A percentile compares a stretch with the other conserved stretches of the same genome.
phyloP scores from a whole-genome alignment of 2,113 vertebrate genomes.

The Otocyon megalotis region DNA sequence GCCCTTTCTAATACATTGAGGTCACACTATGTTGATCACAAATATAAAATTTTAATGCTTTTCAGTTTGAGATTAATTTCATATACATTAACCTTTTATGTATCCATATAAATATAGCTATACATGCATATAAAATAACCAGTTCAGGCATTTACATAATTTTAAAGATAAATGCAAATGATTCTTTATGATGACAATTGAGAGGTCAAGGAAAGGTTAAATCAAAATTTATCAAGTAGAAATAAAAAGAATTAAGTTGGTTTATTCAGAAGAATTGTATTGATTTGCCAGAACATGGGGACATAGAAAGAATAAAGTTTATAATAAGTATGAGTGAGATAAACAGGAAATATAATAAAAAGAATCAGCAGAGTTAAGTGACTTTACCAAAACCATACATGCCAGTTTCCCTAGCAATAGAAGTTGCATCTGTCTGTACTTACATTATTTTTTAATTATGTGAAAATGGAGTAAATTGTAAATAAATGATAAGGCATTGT shows the following conservation, averaged over 20 bases:
- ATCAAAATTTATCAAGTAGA: neutral
- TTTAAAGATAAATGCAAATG: neutral
- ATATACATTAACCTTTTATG: neutral
- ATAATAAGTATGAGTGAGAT: neutral
- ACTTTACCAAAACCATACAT: neutral
- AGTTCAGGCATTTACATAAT: neutral
- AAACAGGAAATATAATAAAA: neutral
- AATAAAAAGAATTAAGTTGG: neutral
- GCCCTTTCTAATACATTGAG: neutral
- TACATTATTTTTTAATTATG: neutral
- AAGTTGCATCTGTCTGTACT: neutral
- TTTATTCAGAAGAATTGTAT: neutral
- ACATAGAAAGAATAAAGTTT: neutral
- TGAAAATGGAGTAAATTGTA: neutral
- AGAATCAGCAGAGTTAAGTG: neutral
- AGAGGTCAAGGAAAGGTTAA: neutral
- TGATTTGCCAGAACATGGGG: neutral
- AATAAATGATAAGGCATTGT: neutral
- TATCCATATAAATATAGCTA: too few species aligned
- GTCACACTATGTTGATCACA: neutral
- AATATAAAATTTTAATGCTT: neutral
- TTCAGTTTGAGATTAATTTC: neutral
- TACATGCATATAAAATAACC: neutral
- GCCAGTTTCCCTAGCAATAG: neutral
- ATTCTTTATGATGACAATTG: neutral